Evolutionary conservation across 92 coral and sea anemone genomes (phyloP).

Genomic region (Parazoanthus darwini): DNA sequence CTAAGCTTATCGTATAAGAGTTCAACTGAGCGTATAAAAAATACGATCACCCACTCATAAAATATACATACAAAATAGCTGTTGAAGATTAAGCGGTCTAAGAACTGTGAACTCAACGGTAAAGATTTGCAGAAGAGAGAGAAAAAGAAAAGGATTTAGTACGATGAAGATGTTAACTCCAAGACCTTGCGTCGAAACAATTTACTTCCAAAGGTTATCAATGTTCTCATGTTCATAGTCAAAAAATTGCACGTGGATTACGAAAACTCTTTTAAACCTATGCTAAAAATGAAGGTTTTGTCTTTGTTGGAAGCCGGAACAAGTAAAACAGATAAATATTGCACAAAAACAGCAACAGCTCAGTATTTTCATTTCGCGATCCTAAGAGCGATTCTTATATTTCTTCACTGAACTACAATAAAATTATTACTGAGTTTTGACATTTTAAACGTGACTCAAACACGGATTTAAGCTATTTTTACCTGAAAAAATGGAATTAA

Average conservation of each 20-base stretch:
- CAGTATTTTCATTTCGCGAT: no score
- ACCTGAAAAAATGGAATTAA: neutral
- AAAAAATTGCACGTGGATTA: neutral
- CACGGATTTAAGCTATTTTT: no score
- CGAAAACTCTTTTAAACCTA: neutral
- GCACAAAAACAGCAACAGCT: neutral
- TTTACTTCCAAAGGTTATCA: no score
- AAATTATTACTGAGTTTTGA: neutral
- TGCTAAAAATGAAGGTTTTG: neutral
- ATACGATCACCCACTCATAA: no score
- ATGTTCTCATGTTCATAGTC: neutral
- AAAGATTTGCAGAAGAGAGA: no score
- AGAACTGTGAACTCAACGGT: neutral
- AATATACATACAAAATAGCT: neutral
- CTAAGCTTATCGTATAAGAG: neutral
- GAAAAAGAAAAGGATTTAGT: neutral
- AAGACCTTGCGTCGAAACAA: neutral
- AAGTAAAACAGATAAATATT: neutral
- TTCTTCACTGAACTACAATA: neutral
- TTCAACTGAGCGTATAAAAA: neutral
- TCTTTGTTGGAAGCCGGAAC: neutral
- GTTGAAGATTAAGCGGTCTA: neutral
- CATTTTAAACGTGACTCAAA: neutral
- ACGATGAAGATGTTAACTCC: neutral
- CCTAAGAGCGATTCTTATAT: no score